Conservation (phyloP, 2,797 vertebrate genomes). For the Ptychobarbus kaznakovi region DNA sequence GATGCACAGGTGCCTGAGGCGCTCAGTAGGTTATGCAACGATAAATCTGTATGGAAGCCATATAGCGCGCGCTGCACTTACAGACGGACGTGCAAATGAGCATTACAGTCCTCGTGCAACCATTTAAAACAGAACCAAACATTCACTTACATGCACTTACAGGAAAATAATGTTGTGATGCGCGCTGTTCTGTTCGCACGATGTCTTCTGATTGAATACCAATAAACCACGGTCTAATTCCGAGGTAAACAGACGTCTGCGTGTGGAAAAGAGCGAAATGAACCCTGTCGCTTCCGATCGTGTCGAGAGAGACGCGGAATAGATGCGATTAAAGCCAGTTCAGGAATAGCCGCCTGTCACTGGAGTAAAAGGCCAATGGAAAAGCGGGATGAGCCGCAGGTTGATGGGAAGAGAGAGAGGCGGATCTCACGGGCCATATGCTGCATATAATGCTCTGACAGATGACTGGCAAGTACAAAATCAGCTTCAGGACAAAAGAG, state of each 20-base stretch:
- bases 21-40: conserved; percentile 44
- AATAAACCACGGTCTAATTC: conserved; percentile 10
- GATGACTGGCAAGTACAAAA: conserved; percentile 24
- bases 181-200: conserved; percentile 40
- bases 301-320: background rate
- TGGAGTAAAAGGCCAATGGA: conserved; percentile 54
- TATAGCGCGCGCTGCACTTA: background rate
- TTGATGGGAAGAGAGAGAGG: conserved; percentile 43
- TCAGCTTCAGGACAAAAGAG: background rate
- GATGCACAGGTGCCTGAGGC: conserved; percentile 17
- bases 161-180: conserved; percentile 15
- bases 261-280: conserved; percentile 1
- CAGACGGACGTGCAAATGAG: conserved; percentile 15
- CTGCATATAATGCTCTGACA: background rate
- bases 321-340: conserved; percentile 20
- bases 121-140: conserved; percentile 13
- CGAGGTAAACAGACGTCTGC: background rate
- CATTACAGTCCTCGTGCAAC: background rate
- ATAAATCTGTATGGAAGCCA: conserved; percentile 18
- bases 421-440: conserved; percentile 31
- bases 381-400: conserved; percentile 43
- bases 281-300: conserved; percentile 15
- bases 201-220: conserved; percentile 52
- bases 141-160: conserved; percentile 53
- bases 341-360: conserved; percentile 40